Base-by-base conservation (phyloP, 2,797 vertebrate species). In the Naso thynnoides region DNA sequence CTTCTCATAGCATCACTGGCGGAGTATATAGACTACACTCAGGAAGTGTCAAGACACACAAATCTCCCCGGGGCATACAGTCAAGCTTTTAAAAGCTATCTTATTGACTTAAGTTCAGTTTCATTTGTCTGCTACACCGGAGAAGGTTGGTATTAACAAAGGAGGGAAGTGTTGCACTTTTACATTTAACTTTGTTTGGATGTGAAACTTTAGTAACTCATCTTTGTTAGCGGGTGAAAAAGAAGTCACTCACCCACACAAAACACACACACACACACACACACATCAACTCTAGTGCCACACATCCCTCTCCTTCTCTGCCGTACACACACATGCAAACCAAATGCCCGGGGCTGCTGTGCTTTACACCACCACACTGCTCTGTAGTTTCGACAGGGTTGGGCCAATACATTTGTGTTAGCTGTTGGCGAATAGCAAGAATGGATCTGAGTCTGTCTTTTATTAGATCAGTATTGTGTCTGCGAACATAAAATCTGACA, bases 401-500 rank as follows among this genome's bases (percentile, higher is more conserved):
- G 58, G 73, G 31, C 58, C 83, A 29, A 86, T 84, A 81, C 74
- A 21, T 92, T 86, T 70, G 66, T 55, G 81, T 87, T 88, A 70
- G 79, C 83, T 60, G 39, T 70, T 82, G 85, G 78, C 66, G 33
- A 79, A 62, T 19, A 15, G 76, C 76, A 36, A 56, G 66, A 84
- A 82, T 63, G 85, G 69, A 84, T 82, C 75, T 10, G 59, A 64
- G 71, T 53, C 53, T 15, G 67, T 44, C 73, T 85, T 88, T 88
- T 91, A 92, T 91, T 90, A 84, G 85, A 88, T 86, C 88, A 65
- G 79, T 77, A 89, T 83, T 88, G 87, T 86, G 88, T 88, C 82
- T 77, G 68, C 38, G 85, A 74, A 88, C 89, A 91, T 89, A 89
- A 92, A 90, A 91, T 84, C 72, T 84, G 86, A 91, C 89, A 91